Evolutionary conservation across 1,140 invertebrate genomes (phyloP), one percentile per base, ranked within the genome.

Genomic region (Anoplolepis gracilipes): DNA sequence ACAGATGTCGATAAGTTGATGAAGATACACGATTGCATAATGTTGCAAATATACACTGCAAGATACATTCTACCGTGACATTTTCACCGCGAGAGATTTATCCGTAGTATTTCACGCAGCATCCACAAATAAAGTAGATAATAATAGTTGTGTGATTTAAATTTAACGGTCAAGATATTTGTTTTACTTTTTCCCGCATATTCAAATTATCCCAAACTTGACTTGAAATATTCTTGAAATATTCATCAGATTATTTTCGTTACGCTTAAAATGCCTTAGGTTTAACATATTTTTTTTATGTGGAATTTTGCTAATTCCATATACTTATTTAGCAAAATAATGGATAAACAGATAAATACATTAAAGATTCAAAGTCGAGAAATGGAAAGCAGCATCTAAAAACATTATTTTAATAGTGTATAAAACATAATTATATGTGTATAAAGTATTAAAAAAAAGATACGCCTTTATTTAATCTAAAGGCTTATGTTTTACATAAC

Each of bases 31-130:
- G 49, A 6, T 73, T 73, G 53, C 65, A 7, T 59, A 57, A 59
- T 25, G 19, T 82, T 30, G 46, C 16, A 42, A 81, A 13, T 5
- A 7, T 19, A 46, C 30, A 72, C 13, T 0, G 6, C n/a, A n/a
- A 55, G 57, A 61, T 75, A 28, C 28, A 28, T 57, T 65, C 39
- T n/a, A 16, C 78, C 49, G 19, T 88, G 69, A 85, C 82, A 85
- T 88, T 88, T 88, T 28, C 42, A 73, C 11, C 19, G 6, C 28
- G 75, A 61, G 67, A 85, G 33, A 78, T 88, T 85, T 85, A 65
- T 79, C 67, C 72, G 7, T 85, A 84, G 13, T 75, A 88, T 88
- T 88, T 88, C 57, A 55, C 22, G 16, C 33, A 10, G 55, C 46
- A 11, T 67, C 64, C 8, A 33, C 25, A 11, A 22, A 75, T 84